These are phyloP conservation scores for Istiophorus platypterus DNA, from an alignment of 2,113 vertebrate species.

Conservation along the genomic window DNA sequence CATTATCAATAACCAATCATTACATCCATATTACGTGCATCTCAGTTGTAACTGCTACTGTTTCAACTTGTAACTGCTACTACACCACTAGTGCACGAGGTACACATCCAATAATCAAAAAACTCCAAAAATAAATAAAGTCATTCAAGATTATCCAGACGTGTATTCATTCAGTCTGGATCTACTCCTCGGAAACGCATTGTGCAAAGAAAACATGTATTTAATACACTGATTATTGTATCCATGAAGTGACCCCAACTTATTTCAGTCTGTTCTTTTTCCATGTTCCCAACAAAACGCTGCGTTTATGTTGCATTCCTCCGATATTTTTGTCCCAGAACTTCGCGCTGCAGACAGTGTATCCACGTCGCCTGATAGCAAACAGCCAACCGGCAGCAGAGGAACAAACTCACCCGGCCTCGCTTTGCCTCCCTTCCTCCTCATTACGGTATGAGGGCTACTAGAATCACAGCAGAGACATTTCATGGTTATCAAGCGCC, in stretches of 20 bases:
- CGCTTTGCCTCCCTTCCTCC: constrained; percentile 2
- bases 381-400: neutral
- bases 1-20: neutral
- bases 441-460: neutral
- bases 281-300: neutral
- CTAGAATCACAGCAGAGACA: constrained; percentile 49
- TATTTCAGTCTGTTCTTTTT: neutral
- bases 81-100: neutral
- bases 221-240: neutral
- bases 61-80: neutral
- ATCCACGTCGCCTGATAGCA: neutral
- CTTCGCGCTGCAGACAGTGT: neutral
- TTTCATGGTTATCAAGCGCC: constrained; percentile 65
- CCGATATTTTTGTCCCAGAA: neutral
- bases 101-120: neutral
- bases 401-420: constrained; percentile 9
- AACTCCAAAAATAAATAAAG: neutral
- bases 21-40: neutral
- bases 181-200: neutral
- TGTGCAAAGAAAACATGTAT: neutral
- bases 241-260: neutral
- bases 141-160: neutral
- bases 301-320: neutral
- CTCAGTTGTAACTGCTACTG: neutral
- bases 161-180: neutral